Base-by-base conservation (phyloP, 2,113 vertebrate species). In the Ovibos moschatus region DNA sequence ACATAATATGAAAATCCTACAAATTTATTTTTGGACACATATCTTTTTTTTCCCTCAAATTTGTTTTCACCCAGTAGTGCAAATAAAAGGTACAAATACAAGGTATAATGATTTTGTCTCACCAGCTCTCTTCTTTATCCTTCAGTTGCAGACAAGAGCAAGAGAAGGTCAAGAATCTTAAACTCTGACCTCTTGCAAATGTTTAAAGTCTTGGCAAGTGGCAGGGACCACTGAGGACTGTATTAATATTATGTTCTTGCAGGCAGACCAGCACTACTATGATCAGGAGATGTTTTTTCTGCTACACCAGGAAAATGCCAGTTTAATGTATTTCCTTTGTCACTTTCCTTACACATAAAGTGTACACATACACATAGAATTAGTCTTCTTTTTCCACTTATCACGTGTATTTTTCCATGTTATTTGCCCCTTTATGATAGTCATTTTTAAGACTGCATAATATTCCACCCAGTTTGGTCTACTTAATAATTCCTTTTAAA, bases 31-130 rank as follows among this genome's bases (percentile, higher is more conserved):
- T 87, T 94, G 79, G n/a, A 67, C 9, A 47, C 36, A 40, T 36
- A n/a, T 45, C 43, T 17, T 62, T 91, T 93, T 93, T 82, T 93
- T 82, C 62, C 62, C 19, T 60, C 57, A 92, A 93, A 74, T 95
- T 78, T 92, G 84, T 43, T 93, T 95, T 71, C 23, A 87, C 45
- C 23, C 36, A 53, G 33, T 6, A n/a, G n/a, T 94, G 81, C 27
- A 96, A 67, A 91, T 23, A 95, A 93, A 92, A 51, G 30, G 50
- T 47, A 95, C 12, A 92, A 93, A 89, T 21, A 87, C 86, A 93
- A 83, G n/a, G 40, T 43, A 90, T 43, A 90, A 62, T 28, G 15
- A 71, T 51, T 91, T 87, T 62, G 19, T 79, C 43, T 87, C 71
- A 86, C 25, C 3, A 60, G 51, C 25, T 78, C 23, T 87, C 33